Percentiles rank a stretch among this genome's conserved stretches.
phyloP scores from a whole-genome alignment of 2,888 invertebrate species.

The Arctia plantaginis region DNA sequence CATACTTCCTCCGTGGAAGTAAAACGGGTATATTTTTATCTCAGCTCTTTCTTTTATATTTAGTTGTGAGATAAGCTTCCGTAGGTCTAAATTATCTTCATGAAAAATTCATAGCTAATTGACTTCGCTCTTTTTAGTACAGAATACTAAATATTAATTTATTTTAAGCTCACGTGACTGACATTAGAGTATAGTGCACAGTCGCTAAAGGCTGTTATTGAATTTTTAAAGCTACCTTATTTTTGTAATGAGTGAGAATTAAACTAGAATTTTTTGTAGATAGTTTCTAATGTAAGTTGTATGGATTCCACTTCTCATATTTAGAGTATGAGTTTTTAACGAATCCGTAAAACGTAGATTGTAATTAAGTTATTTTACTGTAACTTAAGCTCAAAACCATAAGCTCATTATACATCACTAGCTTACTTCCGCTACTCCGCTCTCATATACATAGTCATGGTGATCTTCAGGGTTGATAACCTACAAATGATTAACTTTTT shows the following conservation, averaged over 20 bases:
- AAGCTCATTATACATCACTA: not conserved
- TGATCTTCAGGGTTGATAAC: not conserved
- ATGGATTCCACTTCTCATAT: not conserved
- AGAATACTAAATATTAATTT: not conserved
- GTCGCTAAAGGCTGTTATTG: not conserved
- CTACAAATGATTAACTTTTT: not conserved
- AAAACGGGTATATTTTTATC: not conserved
- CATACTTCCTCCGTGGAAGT: not conserved
- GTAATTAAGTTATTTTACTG: not conserved
- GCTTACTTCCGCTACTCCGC: not conserved
- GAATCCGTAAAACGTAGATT: constrained; percentile 9
- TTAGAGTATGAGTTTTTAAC: not conserved
- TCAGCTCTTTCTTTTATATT: not conserved
- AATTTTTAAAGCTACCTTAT: not conserved
- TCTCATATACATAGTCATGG: not conserved
- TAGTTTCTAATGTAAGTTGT: not conserved
- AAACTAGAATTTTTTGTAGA: not conserved
- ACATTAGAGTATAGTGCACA: not conserved
- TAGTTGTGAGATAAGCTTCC: not conserved
- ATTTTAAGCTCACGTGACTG: not conserved
- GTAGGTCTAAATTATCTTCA: not conserved
- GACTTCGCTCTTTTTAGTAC: not conserved
- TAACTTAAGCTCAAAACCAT: not conserved
- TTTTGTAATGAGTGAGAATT: not conserved
- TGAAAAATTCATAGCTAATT: not conserved